Evolutionary conservation across 2,888 invertebrate species (phyloP).

Genomic region (Brachyptera risi): DNA sequence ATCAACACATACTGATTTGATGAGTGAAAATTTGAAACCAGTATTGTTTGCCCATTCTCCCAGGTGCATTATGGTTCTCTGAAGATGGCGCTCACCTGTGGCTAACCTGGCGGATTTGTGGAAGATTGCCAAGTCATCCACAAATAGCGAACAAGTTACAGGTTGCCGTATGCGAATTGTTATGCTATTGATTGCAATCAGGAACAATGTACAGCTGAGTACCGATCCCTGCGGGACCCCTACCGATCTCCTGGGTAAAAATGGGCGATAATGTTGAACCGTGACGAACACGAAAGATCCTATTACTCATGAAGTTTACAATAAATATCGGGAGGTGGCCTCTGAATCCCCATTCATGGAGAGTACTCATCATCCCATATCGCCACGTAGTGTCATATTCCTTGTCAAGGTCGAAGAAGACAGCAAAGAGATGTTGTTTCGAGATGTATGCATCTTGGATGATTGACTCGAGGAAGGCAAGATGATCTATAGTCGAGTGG

Average conservation of each 20-base stretch:
- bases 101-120: background rate
- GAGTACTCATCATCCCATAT: constrained; percentile 25
- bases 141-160: constrained; percentile 12
- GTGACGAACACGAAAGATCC: constrained; percentile 8
- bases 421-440: constrained; percentile 32
- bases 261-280: constrained; percentile 5
- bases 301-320: constrained; percentile 15
- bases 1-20: constrained; percentile 12
- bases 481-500: constrained; percentile 14
- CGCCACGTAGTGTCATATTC: constrained; percentile 33
- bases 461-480: constrained; percentile 30
- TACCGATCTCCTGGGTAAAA: constrained; percentile 5
- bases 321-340: constrained; percentile 31
- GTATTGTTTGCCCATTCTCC: background rate
- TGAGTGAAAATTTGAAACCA: constrained; percentile 14
- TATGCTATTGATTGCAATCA: constrained; percentile 23
- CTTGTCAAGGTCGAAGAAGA: constrained; percentile 33
- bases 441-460: constrained; percentile 32
- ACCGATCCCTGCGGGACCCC: constrained; percentile 28
- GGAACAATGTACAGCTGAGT: constrained; percentile 18
- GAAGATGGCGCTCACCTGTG: background rate
- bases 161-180: background rate
- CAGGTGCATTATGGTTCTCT: constrained; percentile 11
- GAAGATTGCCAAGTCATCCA: constrained; percentile 20
- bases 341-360: constrained; percentile 28